Evolutionary conservation across 2,797 vertebrate genomes (phyloP).

Genomic region (Valencia hispanica): DNA sequence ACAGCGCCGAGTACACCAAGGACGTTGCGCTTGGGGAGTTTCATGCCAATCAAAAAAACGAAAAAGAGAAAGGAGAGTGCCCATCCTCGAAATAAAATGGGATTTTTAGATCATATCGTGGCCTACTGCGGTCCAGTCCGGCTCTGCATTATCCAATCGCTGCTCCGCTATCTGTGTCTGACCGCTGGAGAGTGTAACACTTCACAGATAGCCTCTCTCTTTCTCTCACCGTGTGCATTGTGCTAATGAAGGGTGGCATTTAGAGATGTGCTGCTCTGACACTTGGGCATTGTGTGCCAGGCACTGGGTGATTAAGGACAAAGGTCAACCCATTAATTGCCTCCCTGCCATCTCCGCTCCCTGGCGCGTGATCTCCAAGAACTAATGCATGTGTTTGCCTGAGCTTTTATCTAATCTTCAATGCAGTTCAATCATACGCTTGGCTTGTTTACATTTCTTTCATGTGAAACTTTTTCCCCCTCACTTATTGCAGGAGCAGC

Average conservation of each 20-base stretch:
- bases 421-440: conserved; percentile 64
- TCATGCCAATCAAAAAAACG: conserved; percentile 76
- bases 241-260: conserved; percentile 86
- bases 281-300: conserved; percentile 83
- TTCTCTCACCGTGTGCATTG: conserved; percentile 50
- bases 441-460: conserved; percentile 72
- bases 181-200: conserved; percentile 69
- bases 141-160: conserved; percentile 65
- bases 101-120: conserved; percentile 79
- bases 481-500: conserved; percentile 49
- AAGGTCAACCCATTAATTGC: conserved; percentile 86
- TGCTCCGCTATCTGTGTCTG: conserved; percentile 64
- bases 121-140: conserved; percentile 61
- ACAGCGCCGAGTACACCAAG: conserved; percentile 74
- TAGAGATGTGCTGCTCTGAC: conserved; percentile 82
- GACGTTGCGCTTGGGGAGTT: conserved; percentile 76
- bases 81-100: conserved; percentile 75
- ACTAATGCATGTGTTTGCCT: conserved; percentile 73
- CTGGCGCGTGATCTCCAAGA: conserved; percentile 71
- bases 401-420: conserved; percentile 71
- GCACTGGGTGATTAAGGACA: conserved; percentile 82
- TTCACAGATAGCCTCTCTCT: conserved; percentile 69
- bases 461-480: conserved; percentile 50
- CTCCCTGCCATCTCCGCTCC: conserved; percentile 78
- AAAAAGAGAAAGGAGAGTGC: conserved; percentile 69